phyloP scores from a whole-genome alignment of 2,888 invertebrate species.

The Parnassius smintheus region DNA sequence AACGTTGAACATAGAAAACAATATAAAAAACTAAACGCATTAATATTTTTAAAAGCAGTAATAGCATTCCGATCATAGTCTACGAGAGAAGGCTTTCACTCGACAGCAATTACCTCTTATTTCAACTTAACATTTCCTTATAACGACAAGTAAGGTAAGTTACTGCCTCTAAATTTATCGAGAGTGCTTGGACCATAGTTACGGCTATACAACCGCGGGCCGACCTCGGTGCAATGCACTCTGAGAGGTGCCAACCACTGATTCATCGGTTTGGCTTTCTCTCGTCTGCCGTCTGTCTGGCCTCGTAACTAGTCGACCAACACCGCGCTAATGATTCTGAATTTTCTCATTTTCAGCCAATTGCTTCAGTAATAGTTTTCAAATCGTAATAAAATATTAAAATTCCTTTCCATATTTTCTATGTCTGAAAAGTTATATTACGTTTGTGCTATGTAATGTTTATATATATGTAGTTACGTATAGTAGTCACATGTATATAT shows the following conservation, averaged over 20 bases:
- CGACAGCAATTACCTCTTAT: neutral
- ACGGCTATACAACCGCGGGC: slow-evolving; percentile 28
- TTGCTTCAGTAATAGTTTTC: neutral
- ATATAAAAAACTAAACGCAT: neutral
- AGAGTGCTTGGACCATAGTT: neutral
- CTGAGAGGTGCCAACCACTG: slow-evolving; percentile 35
- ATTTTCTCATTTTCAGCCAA: slow-evolving; percentile 22
- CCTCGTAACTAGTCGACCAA: slow-evolving; percentile 27
- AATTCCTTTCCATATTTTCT: too few relatives aligned
- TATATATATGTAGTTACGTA: too few relatives aligned
- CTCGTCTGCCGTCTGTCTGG: slow-evolving; percentile 67
- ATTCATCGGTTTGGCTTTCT: slow-evolving; percentile 60
- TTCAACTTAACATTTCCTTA: slow-evolving; percentile 6
- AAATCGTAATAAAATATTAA: too few relatives aligned
- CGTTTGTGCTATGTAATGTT: too few relatives aligned
- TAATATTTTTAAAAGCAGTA: neutral
- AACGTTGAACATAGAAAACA: neutral
- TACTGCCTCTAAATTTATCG: neutral
- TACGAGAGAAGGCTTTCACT: neutral
- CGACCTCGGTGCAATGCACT: slow-evolving; percentile 47
- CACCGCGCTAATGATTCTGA: slow-evolving; percentile 6
- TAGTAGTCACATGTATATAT: too few relatives aligned
- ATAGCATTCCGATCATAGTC: neutral
- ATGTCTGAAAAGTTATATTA: too few relatives aligned
- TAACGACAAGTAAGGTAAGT: neutral